Evolutionary conservation across 1,140 invertebrate species (phyloP), one percentile per base, ranked within the genome.

Genomic region (Thaumatotibia leucotreta): DNA sequence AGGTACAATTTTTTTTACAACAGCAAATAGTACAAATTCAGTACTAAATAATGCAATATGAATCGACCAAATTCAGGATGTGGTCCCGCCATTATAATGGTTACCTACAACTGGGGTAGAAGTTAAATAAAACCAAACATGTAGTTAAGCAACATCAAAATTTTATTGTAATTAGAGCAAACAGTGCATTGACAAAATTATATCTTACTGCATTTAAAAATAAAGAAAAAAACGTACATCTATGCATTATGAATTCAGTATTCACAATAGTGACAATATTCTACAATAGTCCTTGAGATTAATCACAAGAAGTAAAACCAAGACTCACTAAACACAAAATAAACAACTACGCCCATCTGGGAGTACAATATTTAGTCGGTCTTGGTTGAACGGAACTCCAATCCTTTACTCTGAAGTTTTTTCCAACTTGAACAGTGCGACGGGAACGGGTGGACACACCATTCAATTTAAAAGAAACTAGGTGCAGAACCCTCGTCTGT

Each of bases 271-370:
- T 79, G 75, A 78, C 69, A 74, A 76, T 77, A 77, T 69, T 67
- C 77, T 83, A 80, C 65, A 64, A 76, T 69, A 63, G 66, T 68
- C 67, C 77, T 78, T 82, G 77, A 82, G 64, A 82, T 76, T 79
- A 79, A 67, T 69, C 66, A 70, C 70, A 84, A 85, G 82, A 77
- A 80, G 87, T 89, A 89, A 85, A 91, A 92, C 89, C 91, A 91
- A 92, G 91, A 92, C 88, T 84, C 83, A 91, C 91, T 91, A 91
- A 91, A 91, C 88, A 89, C 75, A 89, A 89, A 87, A 80, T 77
- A 82, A 84, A 72, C 66, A 76, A 80, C 65, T 74, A 73, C 75
- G 80, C 68, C 79, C 74, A 69, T 74, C 61, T 75, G 83, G 80
- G 82, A 81, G 77, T 77, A 73, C 77, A 79, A 82, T 84, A 91